Conservation (phyloP, 1,140 invertebrate genomes). For the Tetraneura akinire region DNA sequence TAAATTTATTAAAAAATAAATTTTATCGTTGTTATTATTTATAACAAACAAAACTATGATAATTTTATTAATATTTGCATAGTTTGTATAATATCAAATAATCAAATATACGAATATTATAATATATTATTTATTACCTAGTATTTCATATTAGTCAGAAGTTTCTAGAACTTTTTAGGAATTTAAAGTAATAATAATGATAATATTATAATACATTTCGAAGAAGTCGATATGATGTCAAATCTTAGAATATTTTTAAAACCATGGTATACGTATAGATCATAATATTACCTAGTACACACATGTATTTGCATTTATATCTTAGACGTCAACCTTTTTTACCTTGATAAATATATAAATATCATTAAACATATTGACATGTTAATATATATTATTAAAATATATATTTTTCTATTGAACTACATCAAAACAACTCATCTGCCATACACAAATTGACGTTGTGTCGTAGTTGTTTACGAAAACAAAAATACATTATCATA, state of each 20-base stretch:
- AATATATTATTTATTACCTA: no score
- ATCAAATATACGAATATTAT: no score
- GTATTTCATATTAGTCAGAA: neutral
- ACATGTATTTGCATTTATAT: neutral
- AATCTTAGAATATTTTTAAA: conserved; percentile 23
- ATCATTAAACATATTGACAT: conserved; percentile 9
- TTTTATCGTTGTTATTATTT: no score
- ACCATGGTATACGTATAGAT: neutral
- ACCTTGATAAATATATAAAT: conserved; percentile 1
- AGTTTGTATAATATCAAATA: no score
- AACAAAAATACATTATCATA: conserved; percentile 21
- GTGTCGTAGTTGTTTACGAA: conserved; percentile 9
- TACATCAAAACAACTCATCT: conserved; percentile 8
- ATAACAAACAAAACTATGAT: no score
- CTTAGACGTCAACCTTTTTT: neutral
- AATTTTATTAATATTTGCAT: no score
- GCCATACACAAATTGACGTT: neutral
- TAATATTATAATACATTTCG: neutral
- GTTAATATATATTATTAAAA: no score
- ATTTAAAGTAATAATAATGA: no score
- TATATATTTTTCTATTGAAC: neutral
- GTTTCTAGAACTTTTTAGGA: neutral
- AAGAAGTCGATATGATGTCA: neutral
- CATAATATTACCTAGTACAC: no score
- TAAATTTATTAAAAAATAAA: no score